Base-by-base conservation (phyloP, 2,113 vertebrate genomes). In the Cryptotis parvus region DNA sequence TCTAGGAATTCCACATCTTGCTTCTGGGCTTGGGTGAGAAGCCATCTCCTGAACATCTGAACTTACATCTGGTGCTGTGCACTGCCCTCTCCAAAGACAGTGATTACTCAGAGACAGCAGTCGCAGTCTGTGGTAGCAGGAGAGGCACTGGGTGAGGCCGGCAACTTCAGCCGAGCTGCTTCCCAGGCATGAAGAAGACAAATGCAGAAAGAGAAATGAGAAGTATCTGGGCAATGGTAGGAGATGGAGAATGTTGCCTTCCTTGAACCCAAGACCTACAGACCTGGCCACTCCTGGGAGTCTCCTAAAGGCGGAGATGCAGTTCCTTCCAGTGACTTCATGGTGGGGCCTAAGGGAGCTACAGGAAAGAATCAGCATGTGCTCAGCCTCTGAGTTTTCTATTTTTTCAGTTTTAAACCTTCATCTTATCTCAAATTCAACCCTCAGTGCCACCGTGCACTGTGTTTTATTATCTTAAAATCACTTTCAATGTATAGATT, bases 261-360 rank as follows among this genome's bases (percentile, higher is more conserved):
- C 27, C 4, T 70, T n/a, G 49, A 39, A 9, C 41, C 45, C 55
- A 55, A 91, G 49, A 66, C 73, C 66, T 91, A 41, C 61, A 91
- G 58, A 35, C 85, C 26, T 58, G 49, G 45, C 24, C 16, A 78
- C 45, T 82, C 31, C 24, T 24, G 33, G 55, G 26, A 24, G 3
- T 33, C 58, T 92, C 93, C 75, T n/a, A 73, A 79, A 73, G 69
- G 83, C 84, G 72, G 37, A 58, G 63, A 78, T 35, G 65, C 24
- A 66, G 15, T 91, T 70, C 52, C 27, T 6, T 61, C 69, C 29
- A 73, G 11, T 39, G 33, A 78, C 63, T 85, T 91, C 66, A n/a
- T 76, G 2, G 16, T 16, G 55, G 55, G 55, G 9, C 8, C 26
- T 70, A 68, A 20, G 14, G 29, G 26, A 9, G 49, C 9, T 29